Conservation (phyloP, 2,113 vertebrate genomes). For the Heterocephalus glaber region DNA sequence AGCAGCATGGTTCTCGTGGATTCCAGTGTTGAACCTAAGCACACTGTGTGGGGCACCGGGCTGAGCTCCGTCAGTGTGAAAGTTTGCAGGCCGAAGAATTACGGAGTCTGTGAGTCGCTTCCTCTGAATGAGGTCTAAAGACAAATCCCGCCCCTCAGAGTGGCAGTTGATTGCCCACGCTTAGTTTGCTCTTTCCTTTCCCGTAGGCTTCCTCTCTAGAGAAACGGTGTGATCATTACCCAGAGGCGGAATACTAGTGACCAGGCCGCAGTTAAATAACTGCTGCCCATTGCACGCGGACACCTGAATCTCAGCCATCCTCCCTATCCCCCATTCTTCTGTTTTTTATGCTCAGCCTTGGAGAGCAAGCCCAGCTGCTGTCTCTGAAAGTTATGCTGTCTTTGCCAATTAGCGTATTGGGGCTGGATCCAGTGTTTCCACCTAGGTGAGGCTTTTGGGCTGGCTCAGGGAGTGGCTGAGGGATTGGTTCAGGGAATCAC, state of each 20-base stretch:
- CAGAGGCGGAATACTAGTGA: neutral
- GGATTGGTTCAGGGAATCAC: neutral
- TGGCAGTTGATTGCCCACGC: neutral
- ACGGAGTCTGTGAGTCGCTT: neutral
- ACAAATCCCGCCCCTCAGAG: neutral
- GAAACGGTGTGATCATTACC: neutral
- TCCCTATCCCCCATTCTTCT: neutral
- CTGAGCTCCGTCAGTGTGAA: neutral
- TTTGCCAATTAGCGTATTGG: neutral
- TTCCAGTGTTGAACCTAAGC: neutral
- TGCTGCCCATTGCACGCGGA: neutral
- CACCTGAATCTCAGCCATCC: neutral
- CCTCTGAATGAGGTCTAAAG: neutral
- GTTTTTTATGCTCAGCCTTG: neutral
- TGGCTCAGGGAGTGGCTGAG: neutral
- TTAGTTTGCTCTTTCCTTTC: neutral
- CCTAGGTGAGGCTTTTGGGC: neutral
- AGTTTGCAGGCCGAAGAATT: neutral
- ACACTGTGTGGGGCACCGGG: rapidly evolving
- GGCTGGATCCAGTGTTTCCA: neutral
- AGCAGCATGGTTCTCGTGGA: neutral
- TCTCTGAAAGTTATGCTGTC: neutral
- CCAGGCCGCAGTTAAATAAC: conserved; percentile 10
- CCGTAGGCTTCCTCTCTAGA: neutral
- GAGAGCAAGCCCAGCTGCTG: neutral